phyloP scores from a whole-genome alignment of 2,888 invertebrate genomes.

The Blastobasis adustella region DNA sequence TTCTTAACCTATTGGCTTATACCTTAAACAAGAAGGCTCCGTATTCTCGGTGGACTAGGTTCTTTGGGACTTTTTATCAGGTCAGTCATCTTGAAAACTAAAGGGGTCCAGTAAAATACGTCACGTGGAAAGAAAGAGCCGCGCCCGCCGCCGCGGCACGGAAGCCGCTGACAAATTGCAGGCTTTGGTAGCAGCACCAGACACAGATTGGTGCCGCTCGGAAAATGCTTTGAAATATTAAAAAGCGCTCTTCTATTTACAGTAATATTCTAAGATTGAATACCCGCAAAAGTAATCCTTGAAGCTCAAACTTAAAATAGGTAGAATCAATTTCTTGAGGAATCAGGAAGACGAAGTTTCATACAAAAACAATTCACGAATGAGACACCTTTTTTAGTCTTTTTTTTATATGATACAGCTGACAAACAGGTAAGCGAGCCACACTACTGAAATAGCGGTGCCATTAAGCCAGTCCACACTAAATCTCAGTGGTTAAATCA shows the following conservation, averaged over 20 bases:
- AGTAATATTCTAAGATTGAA: not conserved
- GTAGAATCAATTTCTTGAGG: conserved; percentile 28
- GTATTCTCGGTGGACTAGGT: no score
- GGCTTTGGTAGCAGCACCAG: conserved; percentile 27
- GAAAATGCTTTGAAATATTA: conserved; percentile 1
- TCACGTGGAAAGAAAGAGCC: conserved; percentile 23
- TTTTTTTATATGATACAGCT: no score
- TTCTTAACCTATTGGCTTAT: no score
- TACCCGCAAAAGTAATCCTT: conserved; percentile 7
- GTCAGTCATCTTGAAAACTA: conserved; percentile 14
- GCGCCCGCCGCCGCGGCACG: conserved; percentile 21
- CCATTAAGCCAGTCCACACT: conserved; percentile 20
- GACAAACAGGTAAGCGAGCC: no score
- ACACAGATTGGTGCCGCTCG: conserved; percentile 26
- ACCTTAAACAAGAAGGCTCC: no score
- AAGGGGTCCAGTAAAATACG: conserved; percentile 27
- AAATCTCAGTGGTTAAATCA: conserved; percentile 18
- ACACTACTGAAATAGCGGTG: conserved; percentile 25
- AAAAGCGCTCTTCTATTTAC: not conserved
- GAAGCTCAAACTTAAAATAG: conserved; percentile 13
- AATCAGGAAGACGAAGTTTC: no score
- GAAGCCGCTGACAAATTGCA: conserved; percentile 49
- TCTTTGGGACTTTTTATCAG: not conserved
- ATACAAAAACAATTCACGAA: no score
- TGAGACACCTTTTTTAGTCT: no score